These are phyloP conservation scores for Bucorvus abyssinicus DNA, from an alignment of 2,797 vertebrate genomes.

Conservation along the genomic window DNA sequence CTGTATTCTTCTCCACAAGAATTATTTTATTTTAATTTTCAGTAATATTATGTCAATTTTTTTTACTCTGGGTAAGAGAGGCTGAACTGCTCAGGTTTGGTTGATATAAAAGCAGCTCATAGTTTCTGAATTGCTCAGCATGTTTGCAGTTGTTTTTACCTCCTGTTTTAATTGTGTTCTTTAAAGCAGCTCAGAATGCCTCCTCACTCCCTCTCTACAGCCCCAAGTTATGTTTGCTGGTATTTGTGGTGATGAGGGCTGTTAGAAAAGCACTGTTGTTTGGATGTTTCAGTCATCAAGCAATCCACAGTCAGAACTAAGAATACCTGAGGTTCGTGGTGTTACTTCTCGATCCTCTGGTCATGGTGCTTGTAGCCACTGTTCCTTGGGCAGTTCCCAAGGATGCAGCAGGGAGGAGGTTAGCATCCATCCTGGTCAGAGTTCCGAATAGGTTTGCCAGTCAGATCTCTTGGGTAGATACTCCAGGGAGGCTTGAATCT, in stretches of 20 bases:
- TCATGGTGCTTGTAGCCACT: neutral
- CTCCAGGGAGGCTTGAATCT: constrained; percentile 3
- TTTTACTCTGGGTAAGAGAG: neutral
- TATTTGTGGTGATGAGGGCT: neutral
- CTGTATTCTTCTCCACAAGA: neutral
- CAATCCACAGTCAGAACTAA: neutral
- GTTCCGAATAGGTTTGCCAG: neutral
- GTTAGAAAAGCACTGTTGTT: neutral
- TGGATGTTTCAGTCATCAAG: neutral
- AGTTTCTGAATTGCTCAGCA: neutral
- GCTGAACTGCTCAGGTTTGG: neutral
- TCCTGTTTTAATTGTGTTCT: neutral
- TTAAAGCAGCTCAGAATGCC: neutral
- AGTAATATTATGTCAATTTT: neutral
- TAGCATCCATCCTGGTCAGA: neutral
- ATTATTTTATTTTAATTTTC: neutral
- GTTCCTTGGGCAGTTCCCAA: neutral
- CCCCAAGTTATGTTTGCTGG: neutral
- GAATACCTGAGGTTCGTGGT: neutral
- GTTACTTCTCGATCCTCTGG: neutral
- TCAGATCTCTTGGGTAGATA: neutral
- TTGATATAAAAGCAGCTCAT: neutral
- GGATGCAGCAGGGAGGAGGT: neutral
- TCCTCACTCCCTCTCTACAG: neutral
- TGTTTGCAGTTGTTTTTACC: neutral